phyloP scores from a whole-genome alignment of 2,888 invertebrate genomes.

The Ceramica pisi region DNA sequence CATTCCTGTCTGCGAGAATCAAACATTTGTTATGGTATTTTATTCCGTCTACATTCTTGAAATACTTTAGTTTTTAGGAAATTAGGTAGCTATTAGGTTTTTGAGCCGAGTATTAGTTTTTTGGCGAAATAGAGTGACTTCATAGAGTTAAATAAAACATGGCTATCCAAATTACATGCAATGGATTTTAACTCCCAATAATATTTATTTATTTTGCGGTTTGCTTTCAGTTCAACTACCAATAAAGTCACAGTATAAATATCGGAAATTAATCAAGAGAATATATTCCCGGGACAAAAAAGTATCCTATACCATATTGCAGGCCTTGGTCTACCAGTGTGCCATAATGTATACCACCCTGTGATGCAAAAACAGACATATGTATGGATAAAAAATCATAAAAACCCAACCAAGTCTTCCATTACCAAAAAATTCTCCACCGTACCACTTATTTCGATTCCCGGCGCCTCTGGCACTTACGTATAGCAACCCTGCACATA shows the following conservation, averaged over 20 bases:
- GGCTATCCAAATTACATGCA: neutral
- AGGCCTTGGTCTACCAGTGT: too few relatives aligned
- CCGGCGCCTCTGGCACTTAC: constrained; percentile 6
- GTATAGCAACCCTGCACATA: constrained; percentile 49
- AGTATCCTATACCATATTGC: too few relatives aligned
- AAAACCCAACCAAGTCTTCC: neutral
- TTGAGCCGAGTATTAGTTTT: constrained; percentile 4
- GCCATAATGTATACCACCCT: too few relatives aligned
- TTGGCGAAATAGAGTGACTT: too few relatives aligned
- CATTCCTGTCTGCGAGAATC: constrained; percentile 32
- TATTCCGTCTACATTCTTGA: constrained; percentile 1
- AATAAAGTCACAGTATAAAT: too few relatives aligned
- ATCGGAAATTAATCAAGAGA: too few relatives aligned
- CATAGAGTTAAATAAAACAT: neutral
- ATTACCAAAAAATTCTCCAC: neutral
- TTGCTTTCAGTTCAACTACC: neutral
- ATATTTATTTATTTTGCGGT: neutral
- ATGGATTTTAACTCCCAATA: neutral
- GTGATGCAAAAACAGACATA: too few relatives aligned
- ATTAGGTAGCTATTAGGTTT: neutral
- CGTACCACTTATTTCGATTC: constrained; percentile 25
- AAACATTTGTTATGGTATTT: constrained; percentile 12
- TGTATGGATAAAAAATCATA: neutral
- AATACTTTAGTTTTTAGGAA: constrained; percentile 5
- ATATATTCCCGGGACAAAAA: too few relatives aligned